Evolutionary conservation across 2,113 vertebrate species (phyloP), one percentile per base, ranked within the genome.

Genomic region (Quiscalus mexicanus): DNA sequence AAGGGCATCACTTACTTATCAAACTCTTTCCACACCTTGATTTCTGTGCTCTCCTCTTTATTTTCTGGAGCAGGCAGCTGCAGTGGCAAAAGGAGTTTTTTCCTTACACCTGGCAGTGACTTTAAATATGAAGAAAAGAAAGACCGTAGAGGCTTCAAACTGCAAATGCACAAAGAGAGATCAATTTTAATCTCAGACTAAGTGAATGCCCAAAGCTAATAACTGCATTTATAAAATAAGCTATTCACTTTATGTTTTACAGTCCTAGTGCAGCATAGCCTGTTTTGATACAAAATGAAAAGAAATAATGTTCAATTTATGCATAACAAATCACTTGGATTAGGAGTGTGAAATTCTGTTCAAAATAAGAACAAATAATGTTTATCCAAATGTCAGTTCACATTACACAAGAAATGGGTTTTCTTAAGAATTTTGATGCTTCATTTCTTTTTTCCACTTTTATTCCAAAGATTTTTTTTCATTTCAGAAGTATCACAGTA

Each of bases 41-140:
- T 47, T 41, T 91, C 71, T 20, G 81, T 20, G 18, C 35, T 63
- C 11, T 95, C 96, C 45, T 75, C 95, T 39, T 44, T 91, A 56
- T 65, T 81, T 59, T 90, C 95, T 37, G 80, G 96, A 73, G 82
- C 96, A 76, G 70, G 85, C 7, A 97, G 97, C 33, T 94, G 95
- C 7, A 96, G 95, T 16, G 86, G 75, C 18, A 96, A 56, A 42
- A 95, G 75, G 2, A 83, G 89, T 62, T 97, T 98, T 78, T 97
- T 98, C 75, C 97, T 98, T 8, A 99, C 98, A 12, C 97, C 98
- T 1, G 98, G 98, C 76, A 99, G 90, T 5, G 98, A 98, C 96
- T 99, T 99, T 65, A 99, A 92, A 64, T 98, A 98, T 1, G 99
- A 99, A 70, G 99, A 98, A 96, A 99, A 99, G 97, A 99, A 99